phyloP scores from a whole-genome alignment of 2,113 vertebrate species.

The Amblyopsis rosae region DNA sequence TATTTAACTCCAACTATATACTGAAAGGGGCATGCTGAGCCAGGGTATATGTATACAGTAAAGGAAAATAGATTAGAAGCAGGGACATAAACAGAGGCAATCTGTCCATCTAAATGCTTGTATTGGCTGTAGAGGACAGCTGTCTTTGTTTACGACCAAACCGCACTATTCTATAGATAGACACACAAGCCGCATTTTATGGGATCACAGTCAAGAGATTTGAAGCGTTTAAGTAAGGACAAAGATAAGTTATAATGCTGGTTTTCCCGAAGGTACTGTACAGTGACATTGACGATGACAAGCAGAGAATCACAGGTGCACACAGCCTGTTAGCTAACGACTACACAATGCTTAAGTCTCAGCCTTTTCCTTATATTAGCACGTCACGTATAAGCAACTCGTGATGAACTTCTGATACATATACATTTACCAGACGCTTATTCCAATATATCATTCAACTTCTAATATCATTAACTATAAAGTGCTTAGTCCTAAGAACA shows the following conservation, averaged over 20 bases:
- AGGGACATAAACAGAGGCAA: constrained; percentile 34
- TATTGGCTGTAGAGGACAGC: constrained; percentile 17
- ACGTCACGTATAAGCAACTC: no score
- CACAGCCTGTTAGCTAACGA: constrained; percentile 9
- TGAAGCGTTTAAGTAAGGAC: constrained; percentile 9
- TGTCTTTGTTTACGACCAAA: constrained; percentile 28
- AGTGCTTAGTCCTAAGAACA: no score
- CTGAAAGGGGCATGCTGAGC: constrained; percentile 16
- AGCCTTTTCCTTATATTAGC: no score
- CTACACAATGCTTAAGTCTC: no score
- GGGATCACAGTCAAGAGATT: constrained; percentile 35
- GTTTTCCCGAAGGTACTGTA: constrained; percentile 34
- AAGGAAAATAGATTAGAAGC: not conserved
- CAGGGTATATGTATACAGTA: constrained; percentile 12
- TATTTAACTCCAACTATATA: not conserved
- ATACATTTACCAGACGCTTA: no score
- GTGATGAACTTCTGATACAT: no score
- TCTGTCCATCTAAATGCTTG: constrained; percentile 38
- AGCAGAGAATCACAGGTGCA: constrained; percentile 10
- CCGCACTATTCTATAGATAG: constrained; percentile 43
- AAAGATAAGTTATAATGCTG: constrained; percentile 27
- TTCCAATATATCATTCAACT: no score
- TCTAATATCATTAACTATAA: no score
- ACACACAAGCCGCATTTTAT: constrained; percentile 19
- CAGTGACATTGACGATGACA: constrained; percentile 33